Conservation (phyloP, 2,888 invertebrate genomes). For the Gymnocheta viridis region DNA sequence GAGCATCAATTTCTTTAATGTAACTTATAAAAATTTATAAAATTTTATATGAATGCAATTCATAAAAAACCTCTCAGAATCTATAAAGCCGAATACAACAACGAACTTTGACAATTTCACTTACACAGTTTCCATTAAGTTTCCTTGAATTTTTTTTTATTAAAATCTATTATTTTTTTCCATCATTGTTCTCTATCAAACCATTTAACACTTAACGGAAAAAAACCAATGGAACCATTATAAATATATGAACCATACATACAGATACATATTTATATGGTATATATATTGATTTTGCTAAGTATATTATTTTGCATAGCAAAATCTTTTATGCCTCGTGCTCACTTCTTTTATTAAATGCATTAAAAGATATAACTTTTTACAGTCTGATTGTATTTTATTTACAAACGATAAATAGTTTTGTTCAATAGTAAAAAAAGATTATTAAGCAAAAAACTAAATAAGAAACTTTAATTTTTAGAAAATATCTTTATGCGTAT, state of each 20-base stretch:
- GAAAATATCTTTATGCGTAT: neutral
- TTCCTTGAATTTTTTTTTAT: neutral
- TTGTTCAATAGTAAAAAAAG: slow-evolving; percentile 5
- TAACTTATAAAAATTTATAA: too few relatives aligned
- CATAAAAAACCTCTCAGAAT: too few relatives aligned
- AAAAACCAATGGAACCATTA: slow-evolving; percentile 5
- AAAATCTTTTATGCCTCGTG: neutral
- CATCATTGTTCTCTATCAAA: neutral
- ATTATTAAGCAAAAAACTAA: slow-evolving; percentile 1
- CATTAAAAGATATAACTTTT: slow-evolving; percentile 13
- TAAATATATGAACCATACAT: neutral
- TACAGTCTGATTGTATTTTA: slow-evolving; percentile 22
- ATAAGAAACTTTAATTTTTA: slow-evolving; percentile 5
- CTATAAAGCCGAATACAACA: neutral
- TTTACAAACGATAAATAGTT: slow-evolving; percentile 27
- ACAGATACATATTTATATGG: too few relatives aligned
- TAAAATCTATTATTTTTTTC: neutral
- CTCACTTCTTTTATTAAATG: slow-evolving; percentile 2
- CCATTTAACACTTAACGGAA: slow-evolving; percentile 11
- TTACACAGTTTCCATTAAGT: neutral
- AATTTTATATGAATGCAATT: too few relatives aligned
- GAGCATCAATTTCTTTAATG: too few relatives aligned
- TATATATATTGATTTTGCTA: too few relatives aligned
- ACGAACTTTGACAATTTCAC: neutral
- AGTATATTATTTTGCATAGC: neutral